These are phyloP conservation scores for Glossophaga mutica DNA, from an alignment of 2,797 vertebrate genomes.

Conservation along the genomic window DNA sequence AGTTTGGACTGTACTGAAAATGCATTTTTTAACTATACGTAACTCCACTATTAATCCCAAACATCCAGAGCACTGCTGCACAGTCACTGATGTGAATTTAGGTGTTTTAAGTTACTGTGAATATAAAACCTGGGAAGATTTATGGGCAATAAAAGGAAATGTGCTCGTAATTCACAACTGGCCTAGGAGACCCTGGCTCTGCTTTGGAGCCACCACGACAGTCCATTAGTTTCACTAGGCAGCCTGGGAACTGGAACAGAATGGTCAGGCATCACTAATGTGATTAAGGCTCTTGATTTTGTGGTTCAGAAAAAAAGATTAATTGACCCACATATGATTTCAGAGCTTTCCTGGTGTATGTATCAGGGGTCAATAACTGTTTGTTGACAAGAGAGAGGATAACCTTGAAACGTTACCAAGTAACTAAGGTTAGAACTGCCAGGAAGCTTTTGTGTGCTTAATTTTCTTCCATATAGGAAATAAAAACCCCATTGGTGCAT, in stretches of 20 bases:
- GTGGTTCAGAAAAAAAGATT: constrained; percentile 53
- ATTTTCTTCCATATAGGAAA: constrained; percentile 6
- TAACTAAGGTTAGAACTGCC: not conserved
- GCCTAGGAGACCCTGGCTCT: constrained; percentile 42
- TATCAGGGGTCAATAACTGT: constrained; percentile 36
- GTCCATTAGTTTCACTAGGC: constrained; percentile 61
- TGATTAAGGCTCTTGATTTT: constrained; percentile 71
- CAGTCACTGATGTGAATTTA: constrained; percentile 27
- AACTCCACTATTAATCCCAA: constrained; percentile 64
- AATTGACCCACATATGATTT: constrained; percentile 51
- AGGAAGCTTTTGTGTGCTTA: not conserved
- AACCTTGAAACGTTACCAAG: constrained; percentile 47
- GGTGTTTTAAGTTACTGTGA: constrained; percentile 39
- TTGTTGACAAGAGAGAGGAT: constrained; percentile 25
- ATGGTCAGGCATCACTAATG: constrained; percentile 59
- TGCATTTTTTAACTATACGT: constrained; percentile 58
- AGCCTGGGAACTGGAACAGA: constrained; percentile 53
- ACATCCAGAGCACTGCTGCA: not conserved
- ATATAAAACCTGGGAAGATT: constrained; percentile 67
- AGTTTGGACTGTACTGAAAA: constrained; percentile 49
- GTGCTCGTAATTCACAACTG: constrained; percentile 54
- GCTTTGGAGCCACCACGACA: constrained; percentile 33
- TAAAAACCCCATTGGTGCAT: not conserved
- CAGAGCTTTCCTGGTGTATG: constrained; percentile 19
- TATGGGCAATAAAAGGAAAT: constrained; percentile 56